Evolutionary conservation across 1,140 invertebrate genomes (phyloP).

Genomic region (Tachypleus tridentatus): DNA sequence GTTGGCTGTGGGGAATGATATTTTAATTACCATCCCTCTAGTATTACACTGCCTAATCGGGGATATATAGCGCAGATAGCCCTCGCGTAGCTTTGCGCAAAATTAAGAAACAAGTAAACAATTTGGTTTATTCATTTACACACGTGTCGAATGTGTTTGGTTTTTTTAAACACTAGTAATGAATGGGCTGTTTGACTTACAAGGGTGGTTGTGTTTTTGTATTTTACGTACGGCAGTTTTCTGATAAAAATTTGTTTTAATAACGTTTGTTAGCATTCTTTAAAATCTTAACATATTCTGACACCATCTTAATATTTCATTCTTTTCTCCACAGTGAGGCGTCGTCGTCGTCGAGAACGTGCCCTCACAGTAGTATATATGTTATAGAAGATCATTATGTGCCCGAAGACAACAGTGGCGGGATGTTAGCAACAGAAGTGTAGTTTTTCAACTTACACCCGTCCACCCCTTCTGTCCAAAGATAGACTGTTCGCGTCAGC

Average conservation of each 20-base stretch:
- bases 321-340: conserved; percentile 35
- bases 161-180: conserved; percentile 30
- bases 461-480: too few species aligned
- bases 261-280: conserved; percentile 30
- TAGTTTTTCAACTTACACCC: conserved; percentile 26
- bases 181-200: conserved; percentile 17
- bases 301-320: conserved; percentile 25
- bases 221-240: conserved; percentile 49
- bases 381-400: conserved; percentile 49
- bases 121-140: background rate
- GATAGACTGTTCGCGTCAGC: too few species aligned
- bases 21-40: too few species aligned
- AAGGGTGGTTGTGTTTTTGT: background rate
- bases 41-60: too few species aligned
- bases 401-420: conserved; percentile 21
- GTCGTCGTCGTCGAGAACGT: conserved; percentile 37
- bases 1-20: too few species aligned
- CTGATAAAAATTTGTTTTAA: conserved; percentile 62
- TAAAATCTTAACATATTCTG: conserved; percentile 54
- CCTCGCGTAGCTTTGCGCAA: too few species aligned
- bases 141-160: too few species aligned
- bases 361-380: conserved; percentile 40
- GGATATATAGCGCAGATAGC: too few species aligned
- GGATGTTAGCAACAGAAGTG: conserved; percentile 48
- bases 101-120: too few species aligned